Evolutionary conservation across 2,888 invertebrate species (phyloP).

Genomic region (Drosophila yooni): DNA sequence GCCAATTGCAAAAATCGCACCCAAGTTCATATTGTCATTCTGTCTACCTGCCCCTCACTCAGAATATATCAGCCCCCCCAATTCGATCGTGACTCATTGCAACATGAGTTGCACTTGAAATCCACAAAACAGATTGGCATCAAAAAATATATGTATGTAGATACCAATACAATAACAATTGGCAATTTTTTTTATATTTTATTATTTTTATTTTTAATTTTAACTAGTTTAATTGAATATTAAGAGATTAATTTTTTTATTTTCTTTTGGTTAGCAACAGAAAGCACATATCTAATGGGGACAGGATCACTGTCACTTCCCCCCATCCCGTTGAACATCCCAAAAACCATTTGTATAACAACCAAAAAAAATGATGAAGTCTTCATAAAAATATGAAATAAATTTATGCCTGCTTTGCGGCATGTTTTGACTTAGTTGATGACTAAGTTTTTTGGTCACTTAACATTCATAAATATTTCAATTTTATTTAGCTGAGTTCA

Average conservation of each 20-base stretch:
- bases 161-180: background rate
- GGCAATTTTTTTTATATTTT: background rate
- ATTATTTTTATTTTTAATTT: background rate
- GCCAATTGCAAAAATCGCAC: slow-evolving; percentile 46
- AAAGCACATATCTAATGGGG: background rate
- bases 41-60: background rate
- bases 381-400: slow-evolving; percentile 47
- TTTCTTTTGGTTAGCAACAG: background rate
- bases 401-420: slow-evolving; percentile 40
- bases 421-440: slow-evolving; percentile 48
- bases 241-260: background rate
- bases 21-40: slow-evolving; percentile 29
- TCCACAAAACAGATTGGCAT: slow-evolving; percentile 18
- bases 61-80: background rate
- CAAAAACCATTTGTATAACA: background rate
- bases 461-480: slow-evolving; percentile 59
- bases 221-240: background rate
- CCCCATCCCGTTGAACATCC: background rate
- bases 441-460: slow-evolving; percentile 56
- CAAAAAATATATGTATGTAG: background rate
- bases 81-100: slow-evolving; percentile 45
- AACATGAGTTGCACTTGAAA: slow-evolving; percentile 32
- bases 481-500: slow-evolving; percentile 60
- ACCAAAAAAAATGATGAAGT: slow-evolving; percentile 10
- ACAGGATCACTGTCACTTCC: background rate